Percentiles rank a stretch among this genome's conserved stretches.
Evolutionary conservation across 2,797 vertebrate genomes (phyloP).

Genomic region (Dromococcyx pavoninus): DNA sequence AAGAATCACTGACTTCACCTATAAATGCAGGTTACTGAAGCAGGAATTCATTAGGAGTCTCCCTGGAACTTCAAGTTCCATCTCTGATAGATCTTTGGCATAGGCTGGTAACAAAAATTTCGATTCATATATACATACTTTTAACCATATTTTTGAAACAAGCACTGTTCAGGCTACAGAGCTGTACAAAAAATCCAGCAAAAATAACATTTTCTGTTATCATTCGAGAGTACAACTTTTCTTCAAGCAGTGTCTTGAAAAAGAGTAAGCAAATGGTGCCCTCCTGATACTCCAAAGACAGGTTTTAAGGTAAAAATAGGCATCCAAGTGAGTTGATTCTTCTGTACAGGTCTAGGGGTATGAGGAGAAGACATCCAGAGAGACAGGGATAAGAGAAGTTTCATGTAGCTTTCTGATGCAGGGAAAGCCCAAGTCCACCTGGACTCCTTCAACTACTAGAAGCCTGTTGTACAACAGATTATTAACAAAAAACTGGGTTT

Average conservation of each 20-base stretch:
- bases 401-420: fast-evolving
- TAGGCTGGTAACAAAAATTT: background rate
- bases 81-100: background rate
- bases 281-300: background rate
- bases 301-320: background rate
- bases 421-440: background rate
- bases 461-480: background rate
- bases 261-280: background rate
- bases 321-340: background rate
- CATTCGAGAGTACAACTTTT: background rate
- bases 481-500: background rate
- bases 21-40: background rate
- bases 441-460: background rate
- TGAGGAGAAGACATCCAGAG: background rate
- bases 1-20: background rate
- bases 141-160: background rate
- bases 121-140: background rate
- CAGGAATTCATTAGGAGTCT: background rate
- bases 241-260: background rate
- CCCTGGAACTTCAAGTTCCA: background rate
- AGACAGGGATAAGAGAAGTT: background rate
- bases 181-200: background rate
- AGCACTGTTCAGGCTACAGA: background rate
- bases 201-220: background rate
- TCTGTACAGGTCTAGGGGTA: background rate